Conservation (phyloP, 2,113 vertebrate species). For the Pogonocichla stellata region DNA sequence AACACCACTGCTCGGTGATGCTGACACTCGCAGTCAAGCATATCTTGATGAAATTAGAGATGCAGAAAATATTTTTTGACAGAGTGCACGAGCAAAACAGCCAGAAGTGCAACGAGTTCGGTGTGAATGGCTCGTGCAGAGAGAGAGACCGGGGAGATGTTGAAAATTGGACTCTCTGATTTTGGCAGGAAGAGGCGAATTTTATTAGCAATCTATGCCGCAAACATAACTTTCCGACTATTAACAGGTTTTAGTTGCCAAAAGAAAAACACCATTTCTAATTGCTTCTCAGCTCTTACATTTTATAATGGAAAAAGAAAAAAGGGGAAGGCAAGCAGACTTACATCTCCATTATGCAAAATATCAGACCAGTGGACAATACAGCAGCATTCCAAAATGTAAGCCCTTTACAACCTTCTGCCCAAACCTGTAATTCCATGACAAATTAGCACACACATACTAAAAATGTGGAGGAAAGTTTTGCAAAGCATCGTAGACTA, state of each 20-base stretch:
- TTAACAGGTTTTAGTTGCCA: constrained; percentile 73
- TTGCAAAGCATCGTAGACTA: not conserved
- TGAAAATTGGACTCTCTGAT: constrained; percentile 75
- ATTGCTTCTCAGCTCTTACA: constrained; percentile 53
- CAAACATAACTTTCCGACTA: constrained; percentile 76
- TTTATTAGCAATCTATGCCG: constrained; percentile 72
- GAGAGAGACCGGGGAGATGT: constrained; percentile 42
- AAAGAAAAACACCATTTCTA: constrained; percentile 66
- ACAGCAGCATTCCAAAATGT: not conserved
- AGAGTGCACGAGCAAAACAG: constrained; percentile 65
- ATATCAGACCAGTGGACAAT: not conserved
- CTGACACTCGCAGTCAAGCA: constrained; percentile 72
- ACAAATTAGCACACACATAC: not conserved
- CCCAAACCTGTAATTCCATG: not conserved
- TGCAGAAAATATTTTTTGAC: constrained; percentile 78
- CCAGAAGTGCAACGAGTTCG: constrained; percentile 63
- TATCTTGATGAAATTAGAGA: constrained; percentile 77
- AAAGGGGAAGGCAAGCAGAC: not conserved
- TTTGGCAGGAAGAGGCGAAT: constrained; percentile 76
- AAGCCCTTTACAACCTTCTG: not conserved
- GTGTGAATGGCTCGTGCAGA: constrained; percentile 50
- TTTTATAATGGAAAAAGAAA: constrained; percentile 1
- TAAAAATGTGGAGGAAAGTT: not conserved
- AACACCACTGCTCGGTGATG: constrained; percentile 54
- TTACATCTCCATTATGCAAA: not conserved